A percentile compares a stretch with the other conserved stretches of the same genome.
These are phyloP conservation scores for Drosophila testacea DNA, from an alignment of 2,888 invertebrate genomes.

Conservation along the genomic window DNA sequence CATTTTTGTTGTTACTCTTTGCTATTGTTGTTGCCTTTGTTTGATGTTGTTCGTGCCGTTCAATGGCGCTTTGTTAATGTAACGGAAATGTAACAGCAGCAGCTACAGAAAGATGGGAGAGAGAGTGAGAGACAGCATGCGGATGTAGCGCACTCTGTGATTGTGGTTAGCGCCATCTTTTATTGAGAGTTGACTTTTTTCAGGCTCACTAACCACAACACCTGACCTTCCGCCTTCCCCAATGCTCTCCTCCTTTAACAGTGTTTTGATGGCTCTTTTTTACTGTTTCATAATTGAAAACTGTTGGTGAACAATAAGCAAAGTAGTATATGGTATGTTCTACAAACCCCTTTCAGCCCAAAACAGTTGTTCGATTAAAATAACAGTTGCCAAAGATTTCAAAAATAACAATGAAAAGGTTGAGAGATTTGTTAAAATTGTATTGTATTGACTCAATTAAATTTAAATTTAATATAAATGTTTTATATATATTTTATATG, in stretches of 20 bases:
- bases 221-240: constrained; percentile 8
- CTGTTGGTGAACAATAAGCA: constrained; percentile 23
- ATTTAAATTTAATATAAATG: no score
- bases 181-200: constrained; percentile 42
- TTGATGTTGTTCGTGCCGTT: constrained; percentile 57
- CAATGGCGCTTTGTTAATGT: constrained; percentile 77
- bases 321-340: no score
- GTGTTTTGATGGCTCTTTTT: not conserved
- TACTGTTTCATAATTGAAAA: constrained; percentile 37
- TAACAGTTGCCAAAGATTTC: no score
- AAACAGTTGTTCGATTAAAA: no score
- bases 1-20: constrained; percentile 52
- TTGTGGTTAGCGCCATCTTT: constrained; percentile 63
- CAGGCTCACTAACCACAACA: constrained; percentile 36
- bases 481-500: no score
- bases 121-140: constrained; percentile 22
- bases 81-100: constrained; percentile 71
- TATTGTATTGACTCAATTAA: no score
- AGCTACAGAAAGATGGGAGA: not conserved
- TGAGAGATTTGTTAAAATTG: no score
- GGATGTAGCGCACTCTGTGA: constrained; percentile 68
- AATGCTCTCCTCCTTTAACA: not conserved
- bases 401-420: no score
- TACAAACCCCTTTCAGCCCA: no score
- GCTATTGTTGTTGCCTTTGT: constrained; percentile 43